Evolutionary conservation across 2,797 vertebrate genomes (phyloP).

Genomic region (Petrocephalus schoutedeni): DNA sequence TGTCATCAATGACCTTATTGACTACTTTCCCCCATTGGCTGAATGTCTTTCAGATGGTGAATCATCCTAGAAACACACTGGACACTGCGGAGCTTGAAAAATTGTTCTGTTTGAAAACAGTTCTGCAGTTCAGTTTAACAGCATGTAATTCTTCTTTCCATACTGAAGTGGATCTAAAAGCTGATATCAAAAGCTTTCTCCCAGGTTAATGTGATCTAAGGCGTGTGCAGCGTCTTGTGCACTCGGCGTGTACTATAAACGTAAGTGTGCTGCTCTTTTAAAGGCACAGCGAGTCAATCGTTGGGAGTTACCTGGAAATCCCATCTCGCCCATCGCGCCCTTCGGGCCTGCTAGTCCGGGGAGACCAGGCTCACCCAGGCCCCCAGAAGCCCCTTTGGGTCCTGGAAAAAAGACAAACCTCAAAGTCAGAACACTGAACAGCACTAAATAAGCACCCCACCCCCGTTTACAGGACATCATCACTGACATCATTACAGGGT

Average conservation of each 20-base stretch:
- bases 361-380: conserved; percentile 69
- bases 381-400: conserved; percentile 76
- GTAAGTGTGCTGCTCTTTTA: not conserved
- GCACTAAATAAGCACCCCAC: not conserved
- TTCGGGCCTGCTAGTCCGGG: conserved; percentile 73
- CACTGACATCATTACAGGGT: not conserved
- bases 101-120: not conserved
- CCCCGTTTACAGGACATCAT: not conserved
- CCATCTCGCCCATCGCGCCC: conserved; percentile 87
- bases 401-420: conserved; percentile 57
- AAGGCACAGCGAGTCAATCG: not conserved
- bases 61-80: not conserved
- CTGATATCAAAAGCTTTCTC: not conserved
- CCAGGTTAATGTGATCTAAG: not conserved
- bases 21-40: not conserved
- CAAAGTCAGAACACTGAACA: not conserved
- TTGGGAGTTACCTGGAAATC: conserved; percentile 76
- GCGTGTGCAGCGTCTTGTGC: not conserved
- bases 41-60: not conserved
- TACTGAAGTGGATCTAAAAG: not conserved
- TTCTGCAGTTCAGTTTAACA: not conserved
- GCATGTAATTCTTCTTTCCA: not conserved
- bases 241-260: not conserved
- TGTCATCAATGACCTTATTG: not conserved
- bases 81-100: not conserved